These are phyloP conservation scores for Teleiodes luculella DNA, from an alignment of 2,888 invertebrate species.

Conservation along the genomic window DNA sequence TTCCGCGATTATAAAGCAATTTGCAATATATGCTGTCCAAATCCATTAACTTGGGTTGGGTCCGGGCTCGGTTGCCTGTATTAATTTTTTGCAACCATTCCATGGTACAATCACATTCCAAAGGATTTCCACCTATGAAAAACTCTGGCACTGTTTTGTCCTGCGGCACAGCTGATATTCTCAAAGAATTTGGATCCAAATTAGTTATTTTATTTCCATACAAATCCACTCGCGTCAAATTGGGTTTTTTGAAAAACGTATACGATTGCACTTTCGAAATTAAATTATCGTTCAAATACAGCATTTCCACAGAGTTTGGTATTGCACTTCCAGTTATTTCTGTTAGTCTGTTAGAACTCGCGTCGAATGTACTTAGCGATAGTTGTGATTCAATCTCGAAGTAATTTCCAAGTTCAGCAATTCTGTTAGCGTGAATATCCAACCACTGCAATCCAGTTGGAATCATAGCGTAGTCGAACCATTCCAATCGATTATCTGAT, in stretches of 20 bases:
- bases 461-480: slow-evolving; percentile 91
- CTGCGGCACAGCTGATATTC: slow-evolving; percentile 86
- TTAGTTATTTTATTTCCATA: slow-evolving; percentile 88
- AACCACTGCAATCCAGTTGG: slow-evolving; percentile 91
- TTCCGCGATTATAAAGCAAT: slow-evolving; percentile 86
- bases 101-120: slow-evolving; percentile 94
- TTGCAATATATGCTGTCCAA: slow-evolving; percentile 90
- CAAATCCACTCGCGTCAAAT: slow-evolving; percentile 88
- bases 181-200: slow-evolving; percentile 85
- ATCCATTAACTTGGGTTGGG: slow-evolving; percentile 90
- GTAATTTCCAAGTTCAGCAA: slow-evolving; percentile 90
- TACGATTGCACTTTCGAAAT: slow-evolving; percentile 91
- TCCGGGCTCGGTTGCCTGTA: slow-evolving; percentile 84
- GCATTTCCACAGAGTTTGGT: slow-evolving; percentile 88
- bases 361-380: slow-evolving; percentile 88
- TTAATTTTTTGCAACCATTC: slow-evolving; percentile 93
- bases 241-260: slow-evolving; percentile 91
- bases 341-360: slow-evolving; percentile 87
- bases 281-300: slow-evolving; percentile 88
- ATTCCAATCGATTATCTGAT: slow-evolving; percentile 89
- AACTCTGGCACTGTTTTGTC: slow-evolving; percentile 88
- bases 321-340: slow-evolving; percentile 90
- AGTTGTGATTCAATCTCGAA: slow-evolving; percentile 89
- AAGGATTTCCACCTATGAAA: slow-evolving; percentile 90
- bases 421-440: slow-evolving; percentile 90